phyloP scores from a whole-genome alignment of 1,140 invertebrate genomes.

The Bilobella aurantiaca region DNA sequence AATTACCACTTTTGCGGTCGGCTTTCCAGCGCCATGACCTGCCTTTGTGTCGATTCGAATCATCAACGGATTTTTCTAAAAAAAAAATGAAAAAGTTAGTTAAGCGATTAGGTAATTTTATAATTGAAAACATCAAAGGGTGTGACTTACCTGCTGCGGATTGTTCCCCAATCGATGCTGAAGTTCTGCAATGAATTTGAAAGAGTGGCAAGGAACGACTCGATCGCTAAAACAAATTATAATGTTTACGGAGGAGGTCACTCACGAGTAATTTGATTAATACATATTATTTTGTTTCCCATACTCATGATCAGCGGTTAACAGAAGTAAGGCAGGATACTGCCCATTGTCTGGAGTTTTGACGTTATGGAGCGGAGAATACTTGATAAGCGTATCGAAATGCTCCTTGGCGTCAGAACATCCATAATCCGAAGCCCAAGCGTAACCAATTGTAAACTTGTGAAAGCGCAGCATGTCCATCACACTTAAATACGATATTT shows the following conservation, averaged over 20 bases:
- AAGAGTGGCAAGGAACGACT: conserved; percentile 85
- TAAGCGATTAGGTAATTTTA: conserved; percentile 22
- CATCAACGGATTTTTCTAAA: conserved; percentile 74
- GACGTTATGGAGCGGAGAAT: conserved; percentile 92
- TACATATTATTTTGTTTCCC: conserved; percentile 85
- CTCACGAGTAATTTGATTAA: no score
- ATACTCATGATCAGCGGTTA: conserved; percentile 90
- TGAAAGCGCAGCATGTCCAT: conserved; percentile 95
- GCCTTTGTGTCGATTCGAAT: conserved; percentile 86
- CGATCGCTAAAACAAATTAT: conserved; percentile 40
- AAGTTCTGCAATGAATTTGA: conserved; percentile 86
- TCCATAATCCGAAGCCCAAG: conserved; percentile 92
- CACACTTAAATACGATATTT: conserved; percentile 51
- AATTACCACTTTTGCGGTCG: conserved; percentile 43
- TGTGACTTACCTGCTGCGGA: conserved; percentile 68
- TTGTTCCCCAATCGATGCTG: conserved; percentile 61
- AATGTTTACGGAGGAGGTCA: no score
- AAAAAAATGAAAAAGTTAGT: neutral
- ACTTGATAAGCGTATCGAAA: conserved; percentile 78
- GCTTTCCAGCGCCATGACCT: conserved; percentile 87
- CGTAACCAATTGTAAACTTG: conserved; percentile 95
- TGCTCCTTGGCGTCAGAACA: conserved; percentile 72
- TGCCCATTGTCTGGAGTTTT: conserved; percentile 46
- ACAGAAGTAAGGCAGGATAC: conserved; percentile 80
- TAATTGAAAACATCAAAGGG: conserved; percentile 49